These are phyloP conservation scores for Hydrochoerus hydrochaeris DNA, from an alignment of 2,113 vertebrate species.

Conservation along the genomic window DNA sequence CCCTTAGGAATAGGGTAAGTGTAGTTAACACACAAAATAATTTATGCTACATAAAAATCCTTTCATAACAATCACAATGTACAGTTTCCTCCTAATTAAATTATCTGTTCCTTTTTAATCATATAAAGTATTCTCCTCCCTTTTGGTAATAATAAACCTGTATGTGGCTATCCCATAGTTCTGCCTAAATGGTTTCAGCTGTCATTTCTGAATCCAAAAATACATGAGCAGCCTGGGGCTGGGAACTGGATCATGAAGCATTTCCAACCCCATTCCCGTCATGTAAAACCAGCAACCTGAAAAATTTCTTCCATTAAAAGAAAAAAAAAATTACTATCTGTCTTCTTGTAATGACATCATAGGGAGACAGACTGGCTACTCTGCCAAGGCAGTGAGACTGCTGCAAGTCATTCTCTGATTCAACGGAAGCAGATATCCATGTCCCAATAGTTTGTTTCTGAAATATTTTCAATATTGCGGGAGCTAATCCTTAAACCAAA, in stretches of 20 bases:
- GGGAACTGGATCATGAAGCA: conserved; percentile 82
- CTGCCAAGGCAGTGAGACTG: conserved; percentile 72
- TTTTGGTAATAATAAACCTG: conserved; percentile 80
- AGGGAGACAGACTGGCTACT: conserved; percentile 82
- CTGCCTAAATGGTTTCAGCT: conserved; percentile 87
- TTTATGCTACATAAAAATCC: conserved; percentile 45
- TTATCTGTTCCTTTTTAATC: conserved; percentile 77
- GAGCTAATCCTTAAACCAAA: conserved; percentile 76
- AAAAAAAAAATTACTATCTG: conserved; percentile 83
- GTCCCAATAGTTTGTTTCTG: conserved; percentile 78
- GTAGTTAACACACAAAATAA: neutral
- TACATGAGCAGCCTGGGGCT: conserved; percentile 83
- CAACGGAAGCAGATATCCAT: conserved; percentile 74
- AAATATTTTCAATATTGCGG: conserved; percentile 76
- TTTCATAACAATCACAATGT: conserved; percentile 40
- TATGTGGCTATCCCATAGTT: conserved; percentile 81
- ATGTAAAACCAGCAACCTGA: conserved; percentile 85
- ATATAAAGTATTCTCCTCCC: conserved; percentile 70
- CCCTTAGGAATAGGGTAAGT: conserved; percentile 45
- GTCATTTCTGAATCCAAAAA: conserved; percentile 85
- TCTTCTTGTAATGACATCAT: conserved; percentile 82
- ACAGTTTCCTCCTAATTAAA: conserved; percentile 80
- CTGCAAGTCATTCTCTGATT: conserved; percentile 73
- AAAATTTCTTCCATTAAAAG: conserved; percentile 85
- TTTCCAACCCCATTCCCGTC: conserved; percentile 85